Base-by-base conservation (phyloP, 2,888 invertebrate genomes). In the Gastrophysa polygoni region DNA sequence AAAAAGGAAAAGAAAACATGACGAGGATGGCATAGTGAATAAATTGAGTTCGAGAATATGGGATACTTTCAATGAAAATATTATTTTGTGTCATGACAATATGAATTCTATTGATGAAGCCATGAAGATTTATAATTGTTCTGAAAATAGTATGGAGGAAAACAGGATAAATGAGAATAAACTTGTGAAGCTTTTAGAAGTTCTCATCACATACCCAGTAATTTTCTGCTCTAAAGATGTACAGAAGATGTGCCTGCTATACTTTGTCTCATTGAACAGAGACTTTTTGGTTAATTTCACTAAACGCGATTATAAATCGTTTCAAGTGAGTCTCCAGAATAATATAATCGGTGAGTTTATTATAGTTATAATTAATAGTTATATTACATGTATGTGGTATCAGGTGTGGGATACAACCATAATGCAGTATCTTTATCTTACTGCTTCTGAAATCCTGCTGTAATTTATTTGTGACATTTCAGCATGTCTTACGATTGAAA, bases 151-250 rank as follows among this genome's bases (percentile, higher is more conserved):
- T 52, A 34, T 44, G 34, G 4, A 14, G 8, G 14, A 58, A 63
- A 38, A 43, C 43, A 64, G 63, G 44, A 67, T 66, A 50, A 68
- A 66, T 48, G 71, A 72, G 58, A 58, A 68, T 0, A 69, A 66
- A 63, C 1, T 70, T 21, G 17, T 60, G 18, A 57, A 47, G 14
- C 70, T 72, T 59, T 63, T 80, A 24, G 65, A 73, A 43, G 61
- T 75, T 18, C 63, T 80, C 10, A 72, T 68, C 62, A 64, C 63
- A 21, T 64, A 79, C 54, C 79, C 78, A 1, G 59, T 78, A 17
- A 66, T 76, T 28, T 77, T 70, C 59, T 68, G 74, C 51, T 57
- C 69, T 38, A 64, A 68, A 49, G 54, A 68, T 17, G 50, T 72
- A 3, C 76, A 76, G 59, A 72, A 74, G 57, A 60, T 74, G 43